Base-by-base conservation (phyloP, 2,888 invertebrate species). In the Mythimna ferrago region DNA sequence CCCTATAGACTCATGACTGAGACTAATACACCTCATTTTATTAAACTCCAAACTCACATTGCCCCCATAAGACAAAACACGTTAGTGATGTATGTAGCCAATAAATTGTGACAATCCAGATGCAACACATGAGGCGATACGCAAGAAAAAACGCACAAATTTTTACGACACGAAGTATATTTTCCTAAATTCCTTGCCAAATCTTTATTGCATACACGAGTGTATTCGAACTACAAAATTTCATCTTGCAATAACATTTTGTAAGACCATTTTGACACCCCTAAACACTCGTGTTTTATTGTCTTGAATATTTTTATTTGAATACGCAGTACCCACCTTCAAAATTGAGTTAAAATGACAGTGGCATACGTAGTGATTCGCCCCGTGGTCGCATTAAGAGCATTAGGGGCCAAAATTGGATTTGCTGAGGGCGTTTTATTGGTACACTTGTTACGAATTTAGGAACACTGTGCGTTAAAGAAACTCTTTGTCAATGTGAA, bases 271-370 rank as follows among this genome's bases (percentile, higher is more conserved):
- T 93, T 92, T 92, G 92, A 92, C 93, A 89, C 93, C 94, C 92
- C 92, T 92, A 93, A 95, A 94, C 89, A 91, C 86, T 86, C 86
- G 89, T 94, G 92, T 93, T 95, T 95, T 95, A 95, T 93, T 91
- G 91, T 91, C 87, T 89, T 92, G 93, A 92, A 94, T 94, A 94
- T 95, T 94, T 94, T 93, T 93, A 94, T 93, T 93, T 92, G 92
- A 92, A 92, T 92, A 87, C 84, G 86, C 84, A 83, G 81, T 82
- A 86, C 78, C 87, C 87, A 81, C 91, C 92, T 94, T 93, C 91
- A 93, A 95, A 96, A 96, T 96, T 94, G 96, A 96, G 96, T 96
- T 96, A 96, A 96, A 96, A 96, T 95, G 95, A 95, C 96, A 96
- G 95, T 92, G 95, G 95, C 94, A 92, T 94, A 93, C 93, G 95